Percentiles rank a stretch among this genome's conserved stretches.
These are phyloP conservation scores for Trachurus trachurus DNA, from an alignment of 2,797 vertebrate genomes.

Conservation along the genomic window DNA sequence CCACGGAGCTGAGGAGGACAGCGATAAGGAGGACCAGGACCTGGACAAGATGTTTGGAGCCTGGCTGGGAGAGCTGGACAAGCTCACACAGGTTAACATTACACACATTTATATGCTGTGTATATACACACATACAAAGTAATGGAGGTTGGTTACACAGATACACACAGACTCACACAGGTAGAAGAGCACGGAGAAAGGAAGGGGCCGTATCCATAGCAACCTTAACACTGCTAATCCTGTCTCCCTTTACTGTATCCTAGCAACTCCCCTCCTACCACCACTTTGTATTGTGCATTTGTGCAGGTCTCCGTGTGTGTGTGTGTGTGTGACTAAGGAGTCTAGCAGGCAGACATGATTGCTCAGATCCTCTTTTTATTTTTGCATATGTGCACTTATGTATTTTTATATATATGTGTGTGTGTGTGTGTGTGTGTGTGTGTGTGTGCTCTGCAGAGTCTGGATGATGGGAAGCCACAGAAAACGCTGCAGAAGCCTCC, in stretches of 20 bases:
- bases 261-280: constrained; percentile 74
- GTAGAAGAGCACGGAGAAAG: constrained; percentile 43
- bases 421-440: not conserved
- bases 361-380: constrained; percentile 25
- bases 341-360: constrained; percentile 35
- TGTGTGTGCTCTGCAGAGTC: constrained; percentile 84
- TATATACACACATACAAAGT: constrained; percentile 15
- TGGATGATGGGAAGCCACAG: constrained; percentile 94
- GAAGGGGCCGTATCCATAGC: constrained; percentile 72
- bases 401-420: not conserved
- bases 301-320: constrained; percentile 1
- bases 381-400: not conserved
- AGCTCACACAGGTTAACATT: constrained; percentile 92
- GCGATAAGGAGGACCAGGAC: constrained; percentile 98
- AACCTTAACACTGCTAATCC: constrained; percentile 80
- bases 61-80: constrained; percentile 98
- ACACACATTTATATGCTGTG: not conserved
- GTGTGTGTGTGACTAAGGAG: constrained; percentile 20
- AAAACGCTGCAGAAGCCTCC: constrained; percentile 93
- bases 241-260: constrained; percentile 74
- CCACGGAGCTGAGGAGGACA: constrained; percentile 95
- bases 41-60: constrained; percentile 99
- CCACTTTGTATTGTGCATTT: constrained; percentile 33
- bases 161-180: constrained; percentile 50
- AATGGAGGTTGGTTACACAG: constrained; percentile 2